Conservation (phyloP, 2,113 vertebrate genomes). For the Gnathonemus longibarbis region DNA sequence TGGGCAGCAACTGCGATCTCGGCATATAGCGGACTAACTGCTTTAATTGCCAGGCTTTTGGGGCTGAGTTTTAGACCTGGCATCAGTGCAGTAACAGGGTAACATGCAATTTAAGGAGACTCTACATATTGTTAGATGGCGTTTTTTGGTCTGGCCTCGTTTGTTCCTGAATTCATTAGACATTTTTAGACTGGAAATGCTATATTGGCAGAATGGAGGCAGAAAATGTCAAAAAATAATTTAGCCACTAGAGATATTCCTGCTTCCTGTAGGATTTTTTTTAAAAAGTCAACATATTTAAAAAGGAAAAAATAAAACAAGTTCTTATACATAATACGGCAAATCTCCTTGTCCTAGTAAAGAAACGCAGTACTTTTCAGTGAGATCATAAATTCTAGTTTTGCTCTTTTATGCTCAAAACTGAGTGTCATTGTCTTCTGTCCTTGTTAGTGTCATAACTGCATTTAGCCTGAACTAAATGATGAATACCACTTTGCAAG, state of each 20-base stretch:
- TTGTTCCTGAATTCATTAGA: constrained; percentile 31
- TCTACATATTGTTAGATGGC: constrained; percentile 33
- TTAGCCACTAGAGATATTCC: background rate
- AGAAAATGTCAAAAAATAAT: background rate
- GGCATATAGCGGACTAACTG: background rate
- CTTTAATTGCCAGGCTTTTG: constrained; percentile 4
- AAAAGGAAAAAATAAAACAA: background rate
- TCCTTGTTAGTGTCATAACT: background rate
- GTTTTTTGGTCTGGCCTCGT: constrained; percentile 34
- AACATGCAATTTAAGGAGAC: constrained; percentile 43
- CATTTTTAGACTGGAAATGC: constrained; percentile 30
- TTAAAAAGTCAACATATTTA: background rate
- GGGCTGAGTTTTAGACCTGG: constrained; percentile 35
- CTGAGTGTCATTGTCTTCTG: background rate
- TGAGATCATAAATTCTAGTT: background rate
- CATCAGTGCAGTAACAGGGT: constrained; percentile 31
- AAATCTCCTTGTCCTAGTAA: background rate
- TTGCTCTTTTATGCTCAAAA: background rate
- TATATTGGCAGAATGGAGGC: constrained; percentile 13
- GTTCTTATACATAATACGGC: background rate
- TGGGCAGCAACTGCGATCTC: background rate
- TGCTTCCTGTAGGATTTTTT: background rate
- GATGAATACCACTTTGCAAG: background rate
- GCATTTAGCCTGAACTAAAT: background rate
- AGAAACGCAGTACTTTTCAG: background rate